A percentile compares a stretch with the other conserved stretches of the same genome.
phyloP scores from a whole-genome alignment of 2,797 vertebrate genomes.

The Serranus cabrilla region DNA sequence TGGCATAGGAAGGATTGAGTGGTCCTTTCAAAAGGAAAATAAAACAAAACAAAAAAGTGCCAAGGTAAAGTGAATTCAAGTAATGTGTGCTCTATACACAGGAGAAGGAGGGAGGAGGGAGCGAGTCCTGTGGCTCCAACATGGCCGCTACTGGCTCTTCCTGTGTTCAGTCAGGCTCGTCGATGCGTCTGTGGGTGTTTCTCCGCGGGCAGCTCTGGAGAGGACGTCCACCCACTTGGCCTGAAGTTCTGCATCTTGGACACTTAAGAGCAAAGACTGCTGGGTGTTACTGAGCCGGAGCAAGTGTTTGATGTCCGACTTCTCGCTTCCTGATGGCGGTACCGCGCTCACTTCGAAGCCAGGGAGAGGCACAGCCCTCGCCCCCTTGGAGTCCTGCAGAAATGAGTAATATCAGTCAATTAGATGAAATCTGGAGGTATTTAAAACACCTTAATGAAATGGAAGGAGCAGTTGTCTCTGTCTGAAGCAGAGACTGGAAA shows the following conservation, averaged over 20 bases:
- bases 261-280: conserved; percentile 88
- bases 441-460: too few relatives aligned
- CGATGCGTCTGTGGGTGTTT: conserved; percentile 64
- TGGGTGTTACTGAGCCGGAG: conserved; percentile 89
- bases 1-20: conserved; percentile 77
- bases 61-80: conserved; percentile 90
- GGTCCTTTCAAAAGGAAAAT: conserved; percentile 71
- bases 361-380: conserved; percentile 84
- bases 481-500: too few relatives aligned
- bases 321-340: conserved; percentile 78
- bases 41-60: conserved; percentile 84
- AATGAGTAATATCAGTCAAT: background rate
- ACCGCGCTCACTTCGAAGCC: conserved; percentile 85
- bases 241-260: conserved; percentile 87
- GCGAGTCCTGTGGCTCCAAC: conserved; percentile 59
- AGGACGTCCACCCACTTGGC: conserved; percentile 90
- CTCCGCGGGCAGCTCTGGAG: conserved; percentile 82
- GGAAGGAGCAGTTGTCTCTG: too few relatives aligned
- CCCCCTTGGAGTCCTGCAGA: conserved; percentile 84
- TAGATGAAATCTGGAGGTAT: background rate
- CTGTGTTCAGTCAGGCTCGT: conserved; percentile 77
- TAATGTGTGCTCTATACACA: conserved; percentile 85
- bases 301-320: conserved; percentile 82
- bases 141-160: conserved; percentile 81
- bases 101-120: conserved; percentile 54